These are phyloP conservation scores for Cryptoleucopteryx plumbea DNA, from an alignment of 2,113 vertebrate species.

Conservation along the genomic window DNA sequence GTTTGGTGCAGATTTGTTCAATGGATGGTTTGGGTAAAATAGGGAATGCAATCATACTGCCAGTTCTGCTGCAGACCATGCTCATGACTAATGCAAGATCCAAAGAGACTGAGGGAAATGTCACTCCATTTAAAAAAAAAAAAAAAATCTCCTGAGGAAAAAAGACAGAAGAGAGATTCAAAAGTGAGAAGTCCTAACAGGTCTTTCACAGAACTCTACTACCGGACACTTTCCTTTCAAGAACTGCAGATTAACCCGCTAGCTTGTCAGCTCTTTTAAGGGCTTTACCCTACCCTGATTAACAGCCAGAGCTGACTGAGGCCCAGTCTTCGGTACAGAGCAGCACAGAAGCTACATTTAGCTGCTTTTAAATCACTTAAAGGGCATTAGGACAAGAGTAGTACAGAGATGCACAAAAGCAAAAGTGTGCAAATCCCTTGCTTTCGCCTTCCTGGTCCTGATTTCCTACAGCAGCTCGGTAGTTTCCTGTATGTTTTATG, in stretches of 20 bases:
- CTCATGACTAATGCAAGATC: not conserved
- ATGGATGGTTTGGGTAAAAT: not conserved
- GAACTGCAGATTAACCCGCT: not conserved
- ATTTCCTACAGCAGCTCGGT: not conserved
- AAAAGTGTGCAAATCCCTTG: not conserved
- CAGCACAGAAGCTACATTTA: not conserved
- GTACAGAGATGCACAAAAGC: not conserved
- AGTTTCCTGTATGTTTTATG: not conserved
- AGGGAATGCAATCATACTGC: not conserved
- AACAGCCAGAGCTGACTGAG: not conserved
- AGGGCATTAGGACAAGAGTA: not conserved
- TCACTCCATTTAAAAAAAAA: not conserved
- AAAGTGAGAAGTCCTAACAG: not conserved
- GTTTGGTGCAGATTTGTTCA: not conserved
- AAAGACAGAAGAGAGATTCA: not conserved
- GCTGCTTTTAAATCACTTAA: not conserved
- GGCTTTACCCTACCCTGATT: not conserved
- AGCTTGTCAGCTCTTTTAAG: not conserved
- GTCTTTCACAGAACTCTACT: not conserved
- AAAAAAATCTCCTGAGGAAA: not conserved
- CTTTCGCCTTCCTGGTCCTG: not conserved
- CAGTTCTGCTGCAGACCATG: not conserved
- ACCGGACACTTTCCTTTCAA: not conserved
- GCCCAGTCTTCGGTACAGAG: not conserved
- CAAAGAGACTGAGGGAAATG: not conserved